Conservation (phyloP, 1,140 invertebrate species). For the Ceratitis capitata region DNA sequence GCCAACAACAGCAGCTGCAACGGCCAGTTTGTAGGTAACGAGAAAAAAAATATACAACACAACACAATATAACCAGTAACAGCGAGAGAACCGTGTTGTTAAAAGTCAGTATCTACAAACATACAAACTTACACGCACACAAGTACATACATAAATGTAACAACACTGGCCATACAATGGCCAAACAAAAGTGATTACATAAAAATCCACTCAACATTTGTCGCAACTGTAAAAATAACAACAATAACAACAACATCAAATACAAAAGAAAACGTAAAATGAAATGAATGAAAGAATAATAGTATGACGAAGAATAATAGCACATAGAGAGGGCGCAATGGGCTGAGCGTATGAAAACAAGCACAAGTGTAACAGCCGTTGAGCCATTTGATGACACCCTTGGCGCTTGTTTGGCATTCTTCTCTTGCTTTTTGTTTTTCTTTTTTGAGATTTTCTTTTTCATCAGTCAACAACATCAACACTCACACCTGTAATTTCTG, state of each 20-base stretch:
- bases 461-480: neutral
- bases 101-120: neutral
- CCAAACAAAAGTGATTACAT: neutral
- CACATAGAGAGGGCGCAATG: too few species aligned
- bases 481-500: neutral
- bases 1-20: too few species aligned
- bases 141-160: neutral
- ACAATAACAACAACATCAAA: neutral
- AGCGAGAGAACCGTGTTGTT: too few species aligned
- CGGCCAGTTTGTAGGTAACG: neutral
- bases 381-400: neutral
- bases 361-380: neutral
- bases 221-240: neutral
- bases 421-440: neutral
- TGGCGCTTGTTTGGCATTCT: slow-evolving; percentile 21
- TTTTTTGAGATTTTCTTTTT: neutral
- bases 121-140: neutral
- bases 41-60: neutral
- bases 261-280: too few species aligned
- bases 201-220: slow-evolving; percentile 2
- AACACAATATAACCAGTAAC: neutral
- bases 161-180: neutral
- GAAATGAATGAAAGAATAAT: too few species aligned
- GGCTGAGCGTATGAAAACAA: neutral
- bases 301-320: neutral